Conservation (phyloP, 2,113 vertebrate genomes). For the Nyctibius bracteatus region DNA sequence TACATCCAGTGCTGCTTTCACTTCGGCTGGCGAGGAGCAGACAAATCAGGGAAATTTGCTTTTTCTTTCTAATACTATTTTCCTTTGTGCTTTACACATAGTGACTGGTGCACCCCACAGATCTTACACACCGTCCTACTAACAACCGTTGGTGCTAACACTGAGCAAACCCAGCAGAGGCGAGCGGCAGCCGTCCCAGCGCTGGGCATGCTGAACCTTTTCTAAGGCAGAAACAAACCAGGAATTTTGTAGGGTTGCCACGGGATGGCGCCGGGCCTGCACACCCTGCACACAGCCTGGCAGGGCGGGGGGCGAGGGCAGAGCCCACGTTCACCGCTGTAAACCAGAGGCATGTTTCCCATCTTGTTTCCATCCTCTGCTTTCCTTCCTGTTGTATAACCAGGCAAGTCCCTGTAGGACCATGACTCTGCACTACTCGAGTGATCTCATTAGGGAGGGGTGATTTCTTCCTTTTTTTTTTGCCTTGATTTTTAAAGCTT, state of each 20-base stretch:
- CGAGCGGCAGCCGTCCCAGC: neutral
- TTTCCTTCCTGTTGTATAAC: conserved; percentile 2
- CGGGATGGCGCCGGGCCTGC: neutral
- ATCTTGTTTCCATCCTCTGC: neutral
- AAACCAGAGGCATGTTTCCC: neutral
- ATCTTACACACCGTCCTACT: neutral
- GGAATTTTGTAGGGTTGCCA: neutral
- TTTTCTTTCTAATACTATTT: neutral
- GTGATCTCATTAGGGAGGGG: conserved; percentile 49
- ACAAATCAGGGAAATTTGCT: neutral
- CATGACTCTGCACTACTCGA: conserved; percentile 54
- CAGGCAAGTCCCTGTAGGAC: conserved; percentile 1
- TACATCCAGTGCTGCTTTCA: neutral
- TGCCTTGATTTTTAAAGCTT: conserved; percentile 12
- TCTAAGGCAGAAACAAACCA: neutral
- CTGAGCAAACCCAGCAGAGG: neutral
- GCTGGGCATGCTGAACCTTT: neutral
- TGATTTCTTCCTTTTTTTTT: neutral
- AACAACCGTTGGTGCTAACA: fast-evolving
- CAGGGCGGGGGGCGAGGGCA: neutral
- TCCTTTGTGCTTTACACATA: neutral
- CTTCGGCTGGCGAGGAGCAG: neutral
- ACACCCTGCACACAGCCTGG: neutral
- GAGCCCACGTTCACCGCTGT: neutral
- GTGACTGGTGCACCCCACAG: neutral